phyloP scores from a whole-genome alignment of 2,888 invertebrate species.

The Lepidocyrtinus sp. region DNA sequence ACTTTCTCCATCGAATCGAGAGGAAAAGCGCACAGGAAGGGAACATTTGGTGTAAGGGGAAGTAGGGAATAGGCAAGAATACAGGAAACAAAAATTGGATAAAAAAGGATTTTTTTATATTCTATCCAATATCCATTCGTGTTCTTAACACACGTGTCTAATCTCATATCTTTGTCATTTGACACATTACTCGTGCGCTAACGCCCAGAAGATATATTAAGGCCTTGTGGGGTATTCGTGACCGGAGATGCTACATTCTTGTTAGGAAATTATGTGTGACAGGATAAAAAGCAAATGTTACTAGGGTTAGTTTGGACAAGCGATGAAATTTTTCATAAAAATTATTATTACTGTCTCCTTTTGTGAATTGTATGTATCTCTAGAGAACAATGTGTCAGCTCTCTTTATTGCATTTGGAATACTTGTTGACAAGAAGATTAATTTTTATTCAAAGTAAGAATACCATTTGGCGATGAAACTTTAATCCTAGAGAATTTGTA shows the following conservation, averaged over 20 bases:
- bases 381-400: neutral
- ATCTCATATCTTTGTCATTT: neutral
- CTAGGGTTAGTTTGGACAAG: neutral
- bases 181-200: conserved; percentile 1
- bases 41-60: no score
- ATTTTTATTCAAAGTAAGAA: conserved; percentile 6
- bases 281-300: neutral
- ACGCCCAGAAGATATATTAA: neutral
- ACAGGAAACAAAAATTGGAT: no score
- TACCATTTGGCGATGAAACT: no score
- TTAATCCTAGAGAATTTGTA: no score
- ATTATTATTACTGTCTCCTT: neutral
- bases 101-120: no score
- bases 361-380: neutral
- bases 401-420: neutral
- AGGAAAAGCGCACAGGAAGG: conserved; percentile 6
- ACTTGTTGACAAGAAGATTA: conserved; percentile 13
- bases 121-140: no score
- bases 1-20: no score
- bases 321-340: neutral
- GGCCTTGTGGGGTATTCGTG: conserved; percentile 6
- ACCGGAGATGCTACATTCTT: conserved; percentile 9
- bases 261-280: neutral
- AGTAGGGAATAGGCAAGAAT: no score
- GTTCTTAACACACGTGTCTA: neutral